Percentiles rank a stretch among this genome's conserved stretches.
These are phyloP conservation scores for Orthosia incerta DNA, from an alignment of 2,888 invertebrate species.

Conservation along the genomic window DNA sequence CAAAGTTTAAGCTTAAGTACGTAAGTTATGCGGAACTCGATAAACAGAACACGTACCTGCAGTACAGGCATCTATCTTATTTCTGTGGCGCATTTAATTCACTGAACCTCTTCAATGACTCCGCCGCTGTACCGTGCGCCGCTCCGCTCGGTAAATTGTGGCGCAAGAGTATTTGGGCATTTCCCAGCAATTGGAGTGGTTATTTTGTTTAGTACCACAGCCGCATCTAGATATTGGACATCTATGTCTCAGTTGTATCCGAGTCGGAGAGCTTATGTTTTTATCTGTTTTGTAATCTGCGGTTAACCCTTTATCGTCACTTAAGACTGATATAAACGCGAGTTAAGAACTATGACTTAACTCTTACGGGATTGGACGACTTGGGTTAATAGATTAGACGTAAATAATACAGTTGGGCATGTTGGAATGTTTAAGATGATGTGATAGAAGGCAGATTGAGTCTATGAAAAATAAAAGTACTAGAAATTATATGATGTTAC, in stretches of 20 bases:
- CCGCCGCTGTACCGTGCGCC: constrained; percentile 22
- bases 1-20: constrained; percentile 51
- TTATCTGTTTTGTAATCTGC: constrained; percentile 40
- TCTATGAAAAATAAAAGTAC: neutral
- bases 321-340: constrained; percentile 24
- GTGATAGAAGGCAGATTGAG: neutral
- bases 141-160: constrained; percentile 62
- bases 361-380: constrained; percentile 3
- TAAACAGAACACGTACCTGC: constrained; percentile 60
- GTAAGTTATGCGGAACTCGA: constrained; percentile 42
- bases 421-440: constrained; percentile 7
- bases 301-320: constrained; percentile 25
- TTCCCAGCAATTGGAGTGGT: constrained; percentile 43
- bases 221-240: constrained; percentile 49
- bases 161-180: constrained; percentile 54
- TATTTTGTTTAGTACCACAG: constrained; percentile 56
- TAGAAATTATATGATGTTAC: too few species aligned
- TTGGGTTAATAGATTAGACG: constrained; percentile 13
- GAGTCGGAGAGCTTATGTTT: constrained; percentile 36
- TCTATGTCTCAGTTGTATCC: constrained; percentile 38
- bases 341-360: constrained; percentile 21
- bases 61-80: constrained; percentile 59
- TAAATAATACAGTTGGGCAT: constrained; percentile 12
- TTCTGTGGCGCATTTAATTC: constrained; percentile 66
- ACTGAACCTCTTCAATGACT: constrained; percentile 63